A percentile compares a stretch with the other conserved stretches of the same genome.
phyloP scores from a whole-genome alignment of 2,888 invertebrate species.

The Elaeidobius kamerunicus region DNA sequence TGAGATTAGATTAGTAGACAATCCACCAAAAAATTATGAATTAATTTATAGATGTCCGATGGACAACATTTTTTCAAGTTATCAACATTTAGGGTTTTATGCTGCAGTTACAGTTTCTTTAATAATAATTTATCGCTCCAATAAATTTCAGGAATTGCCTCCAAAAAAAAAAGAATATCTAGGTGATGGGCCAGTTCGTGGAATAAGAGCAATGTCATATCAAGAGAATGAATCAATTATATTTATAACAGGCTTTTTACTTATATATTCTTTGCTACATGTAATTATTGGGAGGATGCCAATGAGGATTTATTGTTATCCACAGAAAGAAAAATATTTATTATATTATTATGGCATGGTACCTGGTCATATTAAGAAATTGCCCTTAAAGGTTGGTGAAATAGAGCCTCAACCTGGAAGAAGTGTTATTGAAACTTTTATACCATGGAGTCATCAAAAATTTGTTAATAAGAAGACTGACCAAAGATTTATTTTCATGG shows the following conservation, averaged over 20 bases:
- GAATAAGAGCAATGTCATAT: background rate
- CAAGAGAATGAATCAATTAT: background rate
- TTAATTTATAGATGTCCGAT: conserved; percentile 45
- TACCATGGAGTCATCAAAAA: conserved; percentile 41
- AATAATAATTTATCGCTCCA: conserved; percentile 24
- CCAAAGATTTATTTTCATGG: conserved; percentile 40
- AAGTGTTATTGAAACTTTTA: conserved; percentile 10
- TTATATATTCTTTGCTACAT: conserved; percentile 36
- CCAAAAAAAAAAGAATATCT: background rate
- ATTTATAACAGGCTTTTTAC: conserved; percentile 32
- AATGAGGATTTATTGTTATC: conserved; percentile 44
- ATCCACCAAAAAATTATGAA: conserved; percentile 42
- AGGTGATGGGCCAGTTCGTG: background rate
- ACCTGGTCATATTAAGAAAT: conserved; percentile 36
- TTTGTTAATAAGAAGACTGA: conserved; percentile 38
- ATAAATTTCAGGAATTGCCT: background rate
- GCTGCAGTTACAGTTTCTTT: conserved; percentile 32
- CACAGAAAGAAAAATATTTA: conserved; percentile 40
- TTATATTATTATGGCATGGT: conserved; percentile 39
- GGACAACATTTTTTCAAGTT: conserved; percentile 40
- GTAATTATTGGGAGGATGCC: conserved; percentile 40
- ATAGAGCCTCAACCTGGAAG: conserved; percentile 31
- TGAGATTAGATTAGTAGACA: conserved; percentile 38
- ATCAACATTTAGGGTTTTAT: conserved; percentile 38
- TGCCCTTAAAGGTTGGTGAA: conserved; percentile 37